Evolutionary conservation across 2,113 vertebrate genomes (phyloP).

Genomic region (Boleophthalmus pectinirostris): DNA sequence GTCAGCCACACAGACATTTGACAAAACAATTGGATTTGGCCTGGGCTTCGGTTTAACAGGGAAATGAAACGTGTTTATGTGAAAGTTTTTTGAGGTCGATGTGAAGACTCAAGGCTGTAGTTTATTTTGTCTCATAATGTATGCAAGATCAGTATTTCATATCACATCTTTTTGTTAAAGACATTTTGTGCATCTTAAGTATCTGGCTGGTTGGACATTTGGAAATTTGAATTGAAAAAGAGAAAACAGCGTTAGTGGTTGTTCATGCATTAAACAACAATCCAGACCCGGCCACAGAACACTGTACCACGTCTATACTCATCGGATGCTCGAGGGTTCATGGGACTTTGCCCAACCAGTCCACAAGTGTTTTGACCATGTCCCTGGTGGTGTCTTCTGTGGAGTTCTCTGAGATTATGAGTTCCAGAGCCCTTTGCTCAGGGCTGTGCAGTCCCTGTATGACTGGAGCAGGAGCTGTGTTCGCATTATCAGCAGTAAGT

Average conservation of each 20-base stretch:
- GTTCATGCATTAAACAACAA: too few species aligned
- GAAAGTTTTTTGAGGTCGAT: conserved; percentile 3
- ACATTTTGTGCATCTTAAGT: not conserved
- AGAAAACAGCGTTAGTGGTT: not conserved
- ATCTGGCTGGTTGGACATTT: not conserved
- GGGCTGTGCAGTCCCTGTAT: too few species aligned
- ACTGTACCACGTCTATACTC: too few species aligned
- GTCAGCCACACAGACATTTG: not conserved
- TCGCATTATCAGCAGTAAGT: too few species aligned
- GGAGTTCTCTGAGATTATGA: too few species aligned
- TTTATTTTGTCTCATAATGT: not conserved
- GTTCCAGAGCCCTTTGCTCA: too few species aligned
- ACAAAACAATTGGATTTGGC: conserved; percentile 4
- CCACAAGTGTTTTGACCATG: too few species aligned
- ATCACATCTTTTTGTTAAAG: not conserved
- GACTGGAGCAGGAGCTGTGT: too few species aligned
- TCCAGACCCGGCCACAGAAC: too few species aligned
- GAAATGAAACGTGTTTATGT: conserved; percentile 9
- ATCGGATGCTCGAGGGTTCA: too few species aligned
- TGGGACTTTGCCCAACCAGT: too few species aligned
- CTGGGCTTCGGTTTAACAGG: conserved; percentile 2
- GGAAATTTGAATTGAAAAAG: not conserved
- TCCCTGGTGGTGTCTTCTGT: too few species aligned
- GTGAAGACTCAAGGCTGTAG: not conserved
- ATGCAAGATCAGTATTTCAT: not conserved